These are phyloP conservation scores for Pollimyrus isidori DNA, from an alignment of 2,113 vertebrate genomes.

Conservation along the genomic window DNA sequence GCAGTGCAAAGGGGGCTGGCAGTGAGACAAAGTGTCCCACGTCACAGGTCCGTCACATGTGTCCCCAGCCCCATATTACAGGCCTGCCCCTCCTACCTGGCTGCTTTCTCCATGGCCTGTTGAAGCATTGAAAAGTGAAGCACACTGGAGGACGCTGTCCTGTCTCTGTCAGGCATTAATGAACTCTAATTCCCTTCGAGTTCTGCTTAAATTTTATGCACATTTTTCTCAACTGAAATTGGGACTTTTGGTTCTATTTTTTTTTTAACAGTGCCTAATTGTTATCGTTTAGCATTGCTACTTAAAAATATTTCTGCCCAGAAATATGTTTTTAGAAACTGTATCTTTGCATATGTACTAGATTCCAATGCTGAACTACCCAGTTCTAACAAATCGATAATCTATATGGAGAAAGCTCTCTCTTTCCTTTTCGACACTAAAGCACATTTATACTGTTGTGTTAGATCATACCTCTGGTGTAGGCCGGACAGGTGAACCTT, in stretches of 20 bases:
- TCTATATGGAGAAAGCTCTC: not conserved
- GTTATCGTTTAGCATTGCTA: not conserved
- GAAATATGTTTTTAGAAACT: not conserved
- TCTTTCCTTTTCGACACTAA: not conserved
- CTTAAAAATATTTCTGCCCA: not conserved
- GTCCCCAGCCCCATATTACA: not conserved
- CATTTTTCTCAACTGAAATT: not conserved
- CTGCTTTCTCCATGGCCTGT: not conserved
- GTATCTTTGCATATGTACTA: not conserved
- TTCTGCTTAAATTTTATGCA: not conserved
- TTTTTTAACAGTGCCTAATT: not conserved
- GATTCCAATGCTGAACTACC: not conserved
- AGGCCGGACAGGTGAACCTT: not conserved
- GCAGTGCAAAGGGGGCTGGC: constrained; percentile 30
- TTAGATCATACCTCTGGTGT: not conserved
- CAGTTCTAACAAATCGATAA: not conserved
- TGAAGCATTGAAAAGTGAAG: not conserved
- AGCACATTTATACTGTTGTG: not conserved
- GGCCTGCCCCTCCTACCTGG: not conserved
- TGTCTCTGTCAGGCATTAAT: not conserved
- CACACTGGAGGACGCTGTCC: not conserved
- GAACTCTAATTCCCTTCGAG: not conserved
- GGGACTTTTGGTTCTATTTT: not conserved
- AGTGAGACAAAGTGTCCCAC: constrained; percentile 25
- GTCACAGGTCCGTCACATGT: not conserved